Percentiles rank a stretch among this genome's conserved stretches.
Evolutionary conservation across 1,140 invertebrate genomes (phyloP).

Genomic region (Drosophila pectinifera): DNA sequence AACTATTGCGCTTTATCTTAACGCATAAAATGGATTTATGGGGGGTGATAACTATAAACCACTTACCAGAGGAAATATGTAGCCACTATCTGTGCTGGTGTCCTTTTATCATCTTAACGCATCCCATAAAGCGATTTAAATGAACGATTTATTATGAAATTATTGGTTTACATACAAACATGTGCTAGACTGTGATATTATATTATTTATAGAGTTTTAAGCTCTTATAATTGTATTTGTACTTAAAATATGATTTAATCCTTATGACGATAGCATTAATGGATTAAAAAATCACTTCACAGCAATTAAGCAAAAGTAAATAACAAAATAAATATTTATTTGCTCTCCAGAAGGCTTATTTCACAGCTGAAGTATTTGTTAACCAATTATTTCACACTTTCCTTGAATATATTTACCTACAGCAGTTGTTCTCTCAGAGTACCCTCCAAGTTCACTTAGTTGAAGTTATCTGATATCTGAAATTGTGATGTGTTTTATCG

Average conservation of each 20-base stretch:
- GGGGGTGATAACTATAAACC: slow-evolving; percentile 13
- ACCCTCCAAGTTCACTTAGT: not conserved
- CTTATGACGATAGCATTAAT: too few species aligned
- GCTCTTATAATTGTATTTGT: not conserved
- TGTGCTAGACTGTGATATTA: not conserved
- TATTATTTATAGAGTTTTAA: not conserved
- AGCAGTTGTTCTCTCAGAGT: not conserved
- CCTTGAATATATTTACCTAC: not conserved
- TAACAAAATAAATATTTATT: not conserved
- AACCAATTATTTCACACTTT: not conserved
- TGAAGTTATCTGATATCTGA: not conserved
- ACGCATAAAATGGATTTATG: slow-evolving; percentile 35
- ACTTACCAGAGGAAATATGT: slow-evolving; percentile 17
- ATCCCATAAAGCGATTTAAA: slow-evolving; percentile 8
- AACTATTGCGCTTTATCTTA: slow-evolving; percentile 36
- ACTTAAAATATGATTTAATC: not conserved
- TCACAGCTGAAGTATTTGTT: not conserved
- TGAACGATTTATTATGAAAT: not conserved
- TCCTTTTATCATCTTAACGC: slow-evolving; percentile 5
- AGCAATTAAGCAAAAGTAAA: too few species aligned
- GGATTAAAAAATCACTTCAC: too few species aligned
- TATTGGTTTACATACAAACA: not conserved
- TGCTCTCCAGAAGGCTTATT: not conserved
- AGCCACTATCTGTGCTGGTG: not conserved
- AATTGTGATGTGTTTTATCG: slow-evolving; percentile 10